Conservation (phyloP, 2,888 invertebrate species). For the Ornithoptera priamus region DNA sequence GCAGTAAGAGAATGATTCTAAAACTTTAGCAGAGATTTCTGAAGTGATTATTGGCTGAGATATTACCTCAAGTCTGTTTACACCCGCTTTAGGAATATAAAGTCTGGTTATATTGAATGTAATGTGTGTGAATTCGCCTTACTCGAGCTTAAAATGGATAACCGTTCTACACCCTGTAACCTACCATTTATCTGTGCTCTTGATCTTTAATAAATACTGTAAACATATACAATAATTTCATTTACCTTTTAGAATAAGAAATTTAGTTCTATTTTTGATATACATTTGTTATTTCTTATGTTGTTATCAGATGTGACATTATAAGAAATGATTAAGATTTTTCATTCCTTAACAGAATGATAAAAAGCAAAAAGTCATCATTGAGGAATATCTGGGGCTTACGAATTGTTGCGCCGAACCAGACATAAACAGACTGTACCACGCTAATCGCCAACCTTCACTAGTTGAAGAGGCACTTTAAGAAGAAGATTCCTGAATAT, state of each 20-base stretch:
- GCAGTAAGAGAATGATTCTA: conserved; percentile 6
- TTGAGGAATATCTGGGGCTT: no score
- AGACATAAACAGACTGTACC: no score
- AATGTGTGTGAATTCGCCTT: conserved; percentile 47
- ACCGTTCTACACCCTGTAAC: conserved; percentile 16
- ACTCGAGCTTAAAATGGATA: conserved; percentile 52
- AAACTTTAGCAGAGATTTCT: conserved; percentile 2
- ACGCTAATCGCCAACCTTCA: no score
- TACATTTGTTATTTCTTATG: no score
- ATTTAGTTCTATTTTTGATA: not conserved
- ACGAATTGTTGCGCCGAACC: no score
- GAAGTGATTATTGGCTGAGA: conserved; percentile 7
- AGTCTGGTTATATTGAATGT: conserved; percentile 29
- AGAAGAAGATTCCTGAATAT: no score
- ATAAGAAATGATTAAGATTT: no score
- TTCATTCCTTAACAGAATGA: no score
- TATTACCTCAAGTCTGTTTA: conserved; percentile 7
- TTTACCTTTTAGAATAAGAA: conserved; percentile 1
- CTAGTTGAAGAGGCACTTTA: no score
- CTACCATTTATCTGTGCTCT: conserved; percentile 21
- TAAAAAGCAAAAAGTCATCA: no score
- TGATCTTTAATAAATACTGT: conserved; percentile 22
- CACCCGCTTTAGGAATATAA: conserved; percentile 15
- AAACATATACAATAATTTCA: conserved; percentile 9
- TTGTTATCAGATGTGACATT: no score